These are phyloP conservation scores for Cataglyphis albicans DNA, from an alignment of 2,888 invertebrate genomes.

Conservation along the genomic window DNA sequence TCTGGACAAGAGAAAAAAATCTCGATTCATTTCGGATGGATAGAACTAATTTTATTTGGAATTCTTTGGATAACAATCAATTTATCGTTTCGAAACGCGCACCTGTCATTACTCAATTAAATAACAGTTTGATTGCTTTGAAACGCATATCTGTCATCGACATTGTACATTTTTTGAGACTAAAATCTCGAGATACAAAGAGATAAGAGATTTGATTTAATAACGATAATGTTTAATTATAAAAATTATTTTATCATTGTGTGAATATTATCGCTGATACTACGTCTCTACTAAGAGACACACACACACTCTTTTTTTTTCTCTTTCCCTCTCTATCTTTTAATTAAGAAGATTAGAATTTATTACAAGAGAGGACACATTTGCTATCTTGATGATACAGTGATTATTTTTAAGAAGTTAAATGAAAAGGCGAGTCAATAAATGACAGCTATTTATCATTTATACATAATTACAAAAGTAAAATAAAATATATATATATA, in stretches of 20 bases:
- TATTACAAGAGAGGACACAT: background rate
- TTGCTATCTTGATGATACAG: background rate
- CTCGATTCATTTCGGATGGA: constrained; percentile 29
- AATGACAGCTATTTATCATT: constrained; percentile 35
- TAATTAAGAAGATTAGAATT: background rate
- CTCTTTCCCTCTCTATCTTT: constrained; percentile 10
- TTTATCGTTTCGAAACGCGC: background rate
- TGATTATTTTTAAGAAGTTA: constrained; percentile 1
- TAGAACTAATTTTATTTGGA: constrained; percentile 44
- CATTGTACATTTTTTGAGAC: constrained; percentile 31
- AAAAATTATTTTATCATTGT: constrained; percentile 36
- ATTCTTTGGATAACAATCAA: constrained; percentile 2
- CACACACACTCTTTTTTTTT: background rate
- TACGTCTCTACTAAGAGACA: background rate
- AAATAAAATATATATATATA: constrained; percentile 34
- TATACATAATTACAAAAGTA: constrained; percentile 48
- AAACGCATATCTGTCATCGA: constrained; percentile 25
- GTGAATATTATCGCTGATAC: background rate
- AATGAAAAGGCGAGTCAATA: constrained; percentile 13
- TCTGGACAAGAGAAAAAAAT: background rate
- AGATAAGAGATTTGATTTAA: constrained; percentile 35
- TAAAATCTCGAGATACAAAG: background rate
- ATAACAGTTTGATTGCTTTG: constrained; percentile 5
- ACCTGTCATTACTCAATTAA: background rate
- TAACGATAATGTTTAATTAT: constrained; percentile 9